Evolutionary conservation across 2,888 invertebrate genomes (phyloP), one percentile per base, ranked within the genome.

Genomic region (Lepetodrilus schrolli): DNA sequence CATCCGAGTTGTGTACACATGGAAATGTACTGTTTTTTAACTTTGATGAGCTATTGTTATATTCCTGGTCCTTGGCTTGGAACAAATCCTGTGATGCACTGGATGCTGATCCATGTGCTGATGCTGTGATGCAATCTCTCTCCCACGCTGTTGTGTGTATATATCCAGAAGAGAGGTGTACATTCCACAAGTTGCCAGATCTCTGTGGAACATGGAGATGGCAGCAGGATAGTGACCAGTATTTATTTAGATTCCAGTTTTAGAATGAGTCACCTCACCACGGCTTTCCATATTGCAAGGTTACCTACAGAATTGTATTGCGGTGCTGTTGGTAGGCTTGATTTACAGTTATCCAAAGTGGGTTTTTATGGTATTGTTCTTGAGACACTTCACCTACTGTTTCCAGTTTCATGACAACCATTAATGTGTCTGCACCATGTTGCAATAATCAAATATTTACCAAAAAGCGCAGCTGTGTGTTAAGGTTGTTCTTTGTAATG

Each of bases 401-500:
- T 68, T 68, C n/a, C 26, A 47, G 43, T 47, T 68, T 68, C 43
- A 38, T 43, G 43, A 47, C 23, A 37, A 43, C 68, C 47, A 68
- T 68, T 47, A 68, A 68, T 68, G 68, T 34, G 68, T 68, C 68
- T 68, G 47, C 68, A 47, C 68, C 68, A 68, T 68, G 47, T 68
- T 30, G 43, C 43, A 47, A 68, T 68, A 13, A 30, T 68, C 68
- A 68, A 68, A 68, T 68, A 68, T 68, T 68, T 68, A 68, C 68
- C 43, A 47, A 38, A 68, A 47, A 68, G 47, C 38, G 47, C 68
- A 68, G 68, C 68, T 68, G 68, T n/a, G n/a, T n/a, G n/a, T n/a
- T n/a, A n/a, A n/a, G n/a, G n/a, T n/a, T n/a, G n/a, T n/a, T n/a
- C n/a, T n/a, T n/a, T n/a, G n/a, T n/a, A n/a, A n/a, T n/a, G n/a